Percentiles rank a stretch among this genome's conserved stretches.
Conservation (phyloP, 2,888 invertebrate genomes). For the Amphiduros pacificus region DNA sequence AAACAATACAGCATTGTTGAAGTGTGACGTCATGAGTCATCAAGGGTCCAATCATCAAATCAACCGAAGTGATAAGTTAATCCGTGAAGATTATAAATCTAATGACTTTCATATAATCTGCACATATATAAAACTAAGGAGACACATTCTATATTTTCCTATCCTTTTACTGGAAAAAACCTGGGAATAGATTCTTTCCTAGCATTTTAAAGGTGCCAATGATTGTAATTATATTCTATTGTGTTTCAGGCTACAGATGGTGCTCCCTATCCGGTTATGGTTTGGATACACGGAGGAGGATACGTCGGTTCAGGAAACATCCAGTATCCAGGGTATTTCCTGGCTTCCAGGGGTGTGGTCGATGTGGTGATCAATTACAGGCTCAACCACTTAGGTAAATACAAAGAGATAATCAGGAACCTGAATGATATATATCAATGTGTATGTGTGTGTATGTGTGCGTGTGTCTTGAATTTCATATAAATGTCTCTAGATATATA, state of each 20-base stretch:
- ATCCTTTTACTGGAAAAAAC: too few species aligned
- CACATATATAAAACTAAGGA: too few species aligned
- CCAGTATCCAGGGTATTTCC: slow-evolving; percentile 30
- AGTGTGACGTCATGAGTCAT: too few species aligned
- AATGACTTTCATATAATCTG: neutral
- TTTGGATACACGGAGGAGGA: slow-evolving; percentile 29
- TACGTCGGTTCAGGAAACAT: slow-evolving; percentile 17
- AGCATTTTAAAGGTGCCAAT: neutral
- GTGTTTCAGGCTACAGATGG: neutral
- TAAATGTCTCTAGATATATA: too few species aligned
- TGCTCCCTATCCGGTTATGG: slow-evolving; percentile 26
- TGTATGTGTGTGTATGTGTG: too few species aligned
- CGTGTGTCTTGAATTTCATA: too few species aligned
- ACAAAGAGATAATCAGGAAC: too few species aligned
- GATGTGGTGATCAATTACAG: slow-evolving; percentile 25
- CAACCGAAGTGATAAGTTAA: neutral
- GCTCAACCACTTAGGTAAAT: slow-evolving; percentile 20
- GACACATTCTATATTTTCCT: neutral
- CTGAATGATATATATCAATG: too few species aligned
- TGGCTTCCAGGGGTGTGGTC: slow-evolving; percentile 22
- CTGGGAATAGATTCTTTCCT: too few species aligned
- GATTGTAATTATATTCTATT: neutral
- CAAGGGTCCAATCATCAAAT: neutral
- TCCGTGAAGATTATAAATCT: neutral
- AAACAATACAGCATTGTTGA: too few species aligned